phyloP scores from a whole-genome alignment of 1,140 invertebrate genomes.

The Meteorus sp. region DNA sequence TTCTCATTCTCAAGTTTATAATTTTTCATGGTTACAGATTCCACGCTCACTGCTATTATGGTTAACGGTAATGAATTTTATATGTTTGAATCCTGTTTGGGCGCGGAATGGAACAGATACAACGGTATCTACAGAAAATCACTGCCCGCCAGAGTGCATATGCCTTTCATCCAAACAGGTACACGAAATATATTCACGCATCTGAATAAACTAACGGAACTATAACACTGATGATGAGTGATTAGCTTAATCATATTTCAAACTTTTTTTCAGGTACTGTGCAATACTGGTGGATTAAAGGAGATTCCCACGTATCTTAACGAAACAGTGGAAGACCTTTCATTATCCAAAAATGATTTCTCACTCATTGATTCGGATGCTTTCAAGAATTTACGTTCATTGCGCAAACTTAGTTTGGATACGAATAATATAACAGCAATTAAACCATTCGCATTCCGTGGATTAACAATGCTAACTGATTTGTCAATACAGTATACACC shows the following conservation, averaged over 20 bases:
- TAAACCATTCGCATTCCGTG: conserved; percentile 80
- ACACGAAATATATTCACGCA: conserved; percentile 34
- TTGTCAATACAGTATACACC: conserved; percentile 82
- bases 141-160: conserved; percentile 75
- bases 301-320: conserved; percentile 77
- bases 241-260: not conserved
- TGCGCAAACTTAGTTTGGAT: conserved; percentile 76
- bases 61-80: conserved; percentile 39
- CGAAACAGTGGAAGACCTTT: conserved; percentile 75
- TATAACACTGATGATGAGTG: too few species aligned
- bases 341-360: conserved; percentile 79
- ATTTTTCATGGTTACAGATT: too few species aligned
- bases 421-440: conserved; percentile 79
- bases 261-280: conserved; percentile 69
- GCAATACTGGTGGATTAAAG: conserved; percentile 78
- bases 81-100: conserved; percentile 30
- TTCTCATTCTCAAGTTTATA: too few species aligned
- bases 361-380: conserved; percentile 76
- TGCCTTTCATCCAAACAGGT: conserved; percentile 82
- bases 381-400: conserved; percentile 69
- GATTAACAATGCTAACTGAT: conserved; percentile 72
- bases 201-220: too few species aligned
- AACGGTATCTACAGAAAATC: conserved; percentile 21
- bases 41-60: conserved; percentile 47
- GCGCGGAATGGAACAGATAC: conserved; percentile 37